Percentiles rank a stretch among this genome's conserved stretches.
Conservation (phyloP, 2,113 vertebrate species). For the Numida meleagris region DNA sequence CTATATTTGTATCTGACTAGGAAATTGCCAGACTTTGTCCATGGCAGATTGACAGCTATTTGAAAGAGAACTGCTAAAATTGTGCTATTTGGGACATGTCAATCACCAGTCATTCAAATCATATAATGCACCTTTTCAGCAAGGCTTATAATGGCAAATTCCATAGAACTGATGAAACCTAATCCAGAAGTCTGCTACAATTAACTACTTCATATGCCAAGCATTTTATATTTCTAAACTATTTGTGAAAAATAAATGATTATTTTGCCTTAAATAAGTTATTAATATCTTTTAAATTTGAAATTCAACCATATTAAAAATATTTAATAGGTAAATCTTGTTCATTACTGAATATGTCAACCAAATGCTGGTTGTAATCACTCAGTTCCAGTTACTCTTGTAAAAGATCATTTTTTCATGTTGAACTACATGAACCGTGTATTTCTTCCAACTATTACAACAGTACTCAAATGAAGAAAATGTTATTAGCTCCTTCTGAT, state of each 20-base stretch:
- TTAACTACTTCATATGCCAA: not conserved
- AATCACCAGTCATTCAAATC: conserved; percentile 31
- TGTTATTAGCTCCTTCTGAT: not conserved
- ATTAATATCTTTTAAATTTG: not conserved
- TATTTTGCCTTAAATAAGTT: not conserved
- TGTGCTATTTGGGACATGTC: not conserved
- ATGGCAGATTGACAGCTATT: not conserved
- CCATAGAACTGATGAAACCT: not conserved
- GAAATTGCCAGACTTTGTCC: not conserved
- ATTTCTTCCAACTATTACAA: not conserved
- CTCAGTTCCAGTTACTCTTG: not conserved
- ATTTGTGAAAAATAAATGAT: not conserved
- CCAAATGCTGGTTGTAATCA: not conserved
- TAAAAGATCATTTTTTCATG: not conserved
- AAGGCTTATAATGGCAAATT: conserved; percentile 5
- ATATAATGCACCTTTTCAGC: conserved; percentile 19
- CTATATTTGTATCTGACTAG: not conserved
- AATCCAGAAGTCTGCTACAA: not conserved
- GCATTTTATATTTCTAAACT: not conserved
- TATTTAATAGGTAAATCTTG: not conserved
- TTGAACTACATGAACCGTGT: not conserved
- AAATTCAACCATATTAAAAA: not conserved
- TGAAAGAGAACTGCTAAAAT: conserved; percentile 22
- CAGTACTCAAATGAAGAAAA: not conserved
- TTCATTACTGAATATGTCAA: not conserved